Base-by-base conservation (phyloP, 2,888 invertebrate species). In the Azorinus chamasolen region DNA sequence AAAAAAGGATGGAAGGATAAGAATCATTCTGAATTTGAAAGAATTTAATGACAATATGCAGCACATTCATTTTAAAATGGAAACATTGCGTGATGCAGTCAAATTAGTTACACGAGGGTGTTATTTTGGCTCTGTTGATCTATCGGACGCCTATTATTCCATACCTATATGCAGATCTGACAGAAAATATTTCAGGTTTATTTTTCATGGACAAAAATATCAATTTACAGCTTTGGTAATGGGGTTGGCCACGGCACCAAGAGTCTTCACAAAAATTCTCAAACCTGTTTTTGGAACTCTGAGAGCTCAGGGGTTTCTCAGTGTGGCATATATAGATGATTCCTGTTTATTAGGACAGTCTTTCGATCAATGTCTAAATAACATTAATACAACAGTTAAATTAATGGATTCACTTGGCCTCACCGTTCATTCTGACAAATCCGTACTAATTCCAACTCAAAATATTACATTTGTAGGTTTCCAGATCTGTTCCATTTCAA, bases 391-490 rank as follows among this genome's bases (percentile, higher is more conserved):
- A 5, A 72, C 76, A 12, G 18, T 61, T 20, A 14, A 51, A 24
- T 14, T 68, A 20, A 59, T 84, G 43, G 77, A 73, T 24, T 43
- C 50, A 25, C 50, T 82, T 46, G 84, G 84, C 5, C 71, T 83
- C 20, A 68, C 59, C 12, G 54, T 84, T 18, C 55, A 84, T 50
- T 62, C 66, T 25, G 53, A 72, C 2, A 83, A 83, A 62, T 83
- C 84, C 14, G 68, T 72, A n/a, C 54, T 79, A 16, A 16, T 45
- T 8, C 76, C 81, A 1, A 53, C 63, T 25, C 57, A 74, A 59
- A 41, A 72, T 39, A 73, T 83, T 20, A 45, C 55, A 24, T 81
- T 79, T 43, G 43, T 77, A 14, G 74, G 81, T 3, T 84, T 83
- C 59, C 18, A 65, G 5, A 43, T 84, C 12, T 69, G 81, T 51